phyloP scores from a whole-genome alignment of 2,113 vertebrate genomes.

The Tragelaphus scriptus region DNA sequence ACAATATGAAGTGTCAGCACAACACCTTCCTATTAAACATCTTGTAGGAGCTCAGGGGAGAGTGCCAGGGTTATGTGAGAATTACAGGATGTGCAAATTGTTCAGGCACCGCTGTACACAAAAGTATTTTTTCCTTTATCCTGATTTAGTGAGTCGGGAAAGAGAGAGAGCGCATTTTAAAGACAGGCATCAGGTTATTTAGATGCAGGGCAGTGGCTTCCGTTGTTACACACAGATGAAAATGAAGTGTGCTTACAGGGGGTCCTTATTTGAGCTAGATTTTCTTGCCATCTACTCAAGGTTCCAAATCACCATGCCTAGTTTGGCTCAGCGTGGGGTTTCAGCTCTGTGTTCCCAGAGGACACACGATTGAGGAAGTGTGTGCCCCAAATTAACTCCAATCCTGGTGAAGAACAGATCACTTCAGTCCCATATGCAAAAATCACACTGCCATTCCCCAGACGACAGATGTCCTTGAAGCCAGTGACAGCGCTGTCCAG shows the following conservation, averaged over 20 bases:
- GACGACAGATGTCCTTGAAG: conserved; percentile 23
- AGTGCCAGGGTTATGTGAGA: neutral
- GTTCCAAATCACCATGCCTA: neutral
- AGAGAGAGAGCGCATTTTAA: neutral
- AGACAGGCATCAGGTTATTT: neutral
- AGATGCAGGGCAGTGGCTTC: neutral
- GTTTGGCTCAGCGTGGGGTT: neutral
- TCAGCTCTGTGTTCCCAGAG: neutral
- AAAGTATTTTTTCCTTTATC: neutral
- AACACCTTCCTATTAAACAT: neutral
- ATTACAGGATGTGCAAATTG: neutral
- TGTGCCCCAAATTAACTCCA: neutral
- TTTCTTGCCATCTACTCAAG: neutral
- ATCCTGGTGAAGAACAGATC: neutral
- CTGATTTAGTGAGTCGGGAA: neutral
- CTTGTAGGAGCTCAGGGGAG: neutral
- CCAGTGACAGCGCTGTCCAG: neutral
- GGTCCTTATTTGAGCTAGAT: conserved; percentile 9
- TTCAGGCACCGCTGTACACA: neutral
- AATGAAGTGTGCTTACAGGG: neutral
- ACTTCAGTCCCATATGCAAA: neutral
- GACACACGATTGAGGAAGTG: neutral
- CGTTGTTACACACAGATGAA: neutral
- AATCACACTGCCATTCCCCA: neutral
- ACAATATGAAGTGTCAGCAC: neutral